These are phyloP conservation scores for Aldabrachelys gigantea DNA, from an alignment of 2,113 vertebrate species.

Conservation along the genomic window DNA sequence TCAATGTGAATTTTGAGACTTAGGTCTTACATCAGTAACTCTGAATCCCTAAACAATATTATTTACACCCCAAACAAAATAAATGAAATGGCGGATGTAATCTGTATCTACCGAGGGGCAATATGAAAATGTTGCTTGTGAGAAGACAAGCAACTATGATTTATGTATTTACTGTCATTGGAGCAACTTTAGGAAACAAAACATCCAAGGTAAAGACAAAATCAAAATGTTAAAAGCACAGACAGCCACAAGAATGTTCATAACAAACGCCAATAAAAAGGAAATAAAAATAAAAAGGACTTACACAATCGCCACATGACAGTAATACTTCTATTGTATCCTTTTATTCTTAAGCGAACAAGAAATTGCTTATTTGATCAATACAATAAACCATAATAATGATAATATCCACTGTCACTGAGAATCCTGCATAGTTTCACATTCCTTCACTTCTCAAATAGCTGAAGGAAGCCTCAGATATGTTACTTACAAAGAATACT, in stretches of 20 bases:
- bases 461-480: neutral
- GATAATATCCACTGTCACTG: neutral
- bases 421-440: neutral
- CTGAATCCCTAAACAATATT: too few species aligned
- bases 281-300: neutral
- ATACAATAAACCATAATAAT: neutral
- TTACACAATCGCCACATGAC: neutral
- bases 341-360: neutral
- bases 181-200: neutral
- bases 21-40: too few species aligned
- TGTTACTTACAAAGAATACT: neutral
- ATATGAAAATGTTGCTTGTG: too few species aligned
- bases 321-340: neutral
- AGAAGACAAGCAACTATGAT: neutral
- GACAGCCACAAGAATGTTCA: neutral
- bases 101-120: too few species aligned
- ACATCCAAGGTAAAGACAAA: neutral
- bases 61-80: too few species aligned
- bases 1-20: too few species aligned
- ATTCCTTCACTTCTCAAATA: neutral
- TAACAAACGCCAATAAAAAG: neutral
- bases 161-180: neutral
- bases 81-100: too few species aligned
- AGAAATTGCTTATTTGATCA: neutral
- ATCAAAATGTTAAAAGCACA: neutral